Conservation (phyloP, 2,797 vertebrate genomes). For the Tamandua tetradactyla region DNA sequence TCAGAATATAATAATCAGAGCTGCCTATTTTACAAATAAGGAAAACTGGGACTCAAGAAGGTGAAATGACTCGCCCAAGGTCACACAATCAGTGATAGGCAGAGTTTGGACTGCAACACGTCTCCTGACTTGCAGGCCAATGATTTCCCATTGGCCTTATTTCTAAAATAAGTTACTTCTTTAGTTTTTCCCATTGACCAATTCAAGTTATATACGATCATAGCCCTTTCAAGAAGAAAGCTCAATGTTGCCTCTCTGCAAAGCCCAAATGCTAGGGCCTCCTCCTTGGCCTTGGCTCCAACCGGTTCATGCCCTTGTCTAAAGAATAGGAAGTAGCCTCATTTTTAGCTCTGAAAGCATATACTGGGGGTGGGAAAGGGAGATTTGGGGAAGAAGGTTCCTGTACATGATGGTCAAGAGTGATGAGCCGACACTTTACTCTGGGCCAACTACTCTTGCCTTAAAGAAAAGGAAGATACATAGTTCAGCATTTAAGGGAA, state of each 20-base stretch:
- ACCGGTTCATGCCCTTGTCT: background rate
- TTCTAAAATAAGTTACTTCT: background rate
- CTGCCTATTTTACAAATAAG: background rate
- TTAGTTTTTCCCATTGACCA: background rate
- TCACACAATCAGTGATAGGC: background rate
- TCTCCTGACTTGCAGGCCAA: background rate
- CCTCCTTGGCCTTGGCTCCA: background rate
- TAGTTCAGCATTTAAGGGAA: background rate
- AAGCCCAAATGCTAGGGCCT: background rate
- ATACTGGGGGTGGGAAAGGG: slow-evolving; percentile 55
- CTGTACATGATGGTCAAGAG: slow-evolving; percentile 15
- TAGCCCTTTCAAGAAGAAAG: slow-evolving; percentile 1
- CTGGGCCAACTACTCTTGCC: background rate
- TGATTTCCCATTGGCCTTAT: background rate
- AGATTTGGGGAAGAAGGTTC: slow-evolving; percentile 65
- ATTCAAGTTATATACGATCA: background rate
- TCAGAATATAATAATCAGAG: background rate
- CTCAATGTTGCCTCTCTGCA: background rate
- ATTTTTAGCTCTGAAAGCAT: slow-evolving; percentile 61
- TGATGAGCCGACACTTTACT: slow-evolving; percentile 42
- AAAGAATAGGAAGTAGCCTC: slow-evolving; percentile 68
- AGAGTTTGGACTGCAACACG: background rate
- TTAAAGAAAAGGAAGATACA: slow-evolving; percentile 49
- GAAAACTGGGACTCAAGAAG: background rate
- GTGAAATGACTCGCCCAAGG: background rate